phyloP scores from a whole-genome alignment of 2,113 vertebrate genomes.

The Dasyornis broadbenti region DNA sequence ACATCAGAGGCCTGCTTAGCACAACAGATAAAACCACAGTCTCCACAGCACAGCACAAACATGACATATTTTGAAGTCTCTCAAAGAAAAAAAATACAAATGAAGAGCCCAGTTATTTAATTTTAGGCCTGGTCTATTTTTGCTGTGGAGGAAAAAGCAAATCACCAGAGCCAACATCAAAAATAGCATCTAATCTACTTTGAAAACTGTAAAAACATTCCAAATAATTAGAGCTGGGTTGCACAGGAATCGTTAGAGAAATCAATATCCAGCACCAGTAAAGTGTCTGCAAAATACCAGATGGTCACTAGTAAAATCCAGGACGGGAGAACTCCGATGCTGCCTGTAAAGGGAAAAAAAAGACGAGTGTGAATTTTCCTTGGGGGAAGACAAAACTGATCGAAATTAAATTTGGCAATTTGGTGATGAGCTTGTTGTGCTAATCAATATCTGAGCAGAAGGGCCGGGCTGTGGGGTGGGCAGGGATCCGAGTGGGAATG shows the following conservation, averaged over 20 bases:
- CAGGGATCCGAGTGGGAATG: background rate
- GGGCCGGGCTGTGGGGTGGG: background rate
- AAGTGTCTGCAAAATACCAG: background rate
- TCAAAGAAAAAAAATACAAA: background rate
- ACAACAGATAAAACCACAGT: background rate
- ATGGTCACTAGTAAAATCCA: background rate
- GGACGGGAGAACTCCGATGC: background rate
- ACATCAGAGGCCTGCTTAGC: background rate
- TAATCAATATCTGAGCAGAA: background rate
- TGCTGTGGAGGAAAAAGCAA: background rate
- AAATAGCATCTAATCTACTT: background rate
- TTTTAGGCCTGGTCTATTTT: background rate
- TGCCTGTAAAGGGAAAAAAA: background rate
- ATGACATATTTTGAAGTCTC: too few species aligned
- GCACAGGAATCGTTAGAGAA: background rate
- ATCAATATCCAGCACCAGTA: background rate
- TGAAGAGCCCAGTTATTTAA: background rate
- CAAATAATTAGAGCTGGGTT: background rate
- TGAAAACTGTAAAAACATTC: background rate
- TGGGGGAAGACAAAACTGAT: background rate
- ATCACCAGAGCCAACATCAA: background rate
- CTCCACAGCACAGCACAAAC: accelerated
- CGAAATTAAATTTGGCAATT: background rate
- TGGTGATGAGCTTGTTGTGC: background rate
- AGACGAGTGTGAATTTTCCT: background rate